These are phyloP conservation scores for Melinaea menophilus DNA, from an alignment of 2,888 invertebrate genomes.

Conservation along the genomic window DNA sequence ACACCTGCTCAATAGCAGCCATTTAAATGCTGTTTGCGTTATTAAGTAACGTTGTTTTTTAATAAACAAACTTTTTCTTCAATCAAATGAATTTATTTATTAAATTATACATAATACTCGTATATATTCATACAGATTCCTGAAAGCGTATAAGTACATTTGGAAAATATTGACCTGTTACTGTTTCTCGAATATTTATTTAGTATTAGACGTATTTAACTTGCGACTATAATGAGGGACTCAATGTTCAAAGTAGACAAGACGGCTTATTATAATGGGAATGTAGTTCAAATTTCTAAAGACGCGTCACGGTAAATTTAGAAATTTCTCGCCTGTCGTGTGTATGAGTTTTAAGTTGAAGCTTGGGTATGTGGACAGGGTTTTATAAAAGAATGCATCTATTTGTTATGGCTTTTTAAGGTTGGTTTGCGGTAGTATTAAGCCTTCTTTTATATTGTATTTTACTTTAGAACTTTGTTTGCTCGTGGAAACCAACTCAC, in stretches of 20 bases:
- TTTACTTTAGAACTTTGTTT: conserved; percentile 4
- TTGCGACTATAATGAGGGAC: too few species aligned
- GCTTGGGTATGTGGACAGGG: conserved; percentile 23
- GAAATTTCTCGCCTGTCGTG: conserved; percentile 52
- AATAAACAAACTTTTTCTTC: not conserved
- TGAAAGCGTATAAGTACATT: too few species aligned
- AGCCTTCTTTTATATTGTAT: conserved; percentile 8
- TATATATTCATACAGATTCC: too few species aligned
- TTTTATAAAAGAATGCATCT: conserved; percentile 15
- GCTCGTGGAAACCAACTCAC: not conserved
- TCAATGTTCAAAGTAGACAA: not conserved
- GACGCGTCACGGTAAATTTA: conserved; percentile 44
- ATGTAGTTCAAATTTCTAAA: conserved; percentile 39
- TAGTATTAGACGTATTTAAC: too few species aligned
- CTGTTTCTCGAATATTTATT: too few species aligned
- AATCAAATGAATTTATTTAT: not conserved
- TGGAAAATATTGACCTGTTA: too few species aligned
- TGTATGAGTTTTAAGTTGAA: conserved; percentile 31
- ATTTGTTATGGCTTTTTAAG: conserved; percentile 8
- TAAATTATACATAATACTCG: too few species aligned
- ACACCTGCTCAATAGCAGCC: conserved; percentile 54
- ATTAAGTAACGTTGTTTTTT: conserved; percentile 15
- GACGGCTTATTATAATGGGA: conserved; percentile 13
- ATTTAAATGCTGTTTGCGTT: conserved; percentile 17
- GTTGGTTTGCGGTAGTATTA: conserved; percentile 4